These are phyloP conservation scores for Periplaneta americana DNA, from an alignment of 1,140 invertebrate species.

Conservation along the genomic window DNA sequence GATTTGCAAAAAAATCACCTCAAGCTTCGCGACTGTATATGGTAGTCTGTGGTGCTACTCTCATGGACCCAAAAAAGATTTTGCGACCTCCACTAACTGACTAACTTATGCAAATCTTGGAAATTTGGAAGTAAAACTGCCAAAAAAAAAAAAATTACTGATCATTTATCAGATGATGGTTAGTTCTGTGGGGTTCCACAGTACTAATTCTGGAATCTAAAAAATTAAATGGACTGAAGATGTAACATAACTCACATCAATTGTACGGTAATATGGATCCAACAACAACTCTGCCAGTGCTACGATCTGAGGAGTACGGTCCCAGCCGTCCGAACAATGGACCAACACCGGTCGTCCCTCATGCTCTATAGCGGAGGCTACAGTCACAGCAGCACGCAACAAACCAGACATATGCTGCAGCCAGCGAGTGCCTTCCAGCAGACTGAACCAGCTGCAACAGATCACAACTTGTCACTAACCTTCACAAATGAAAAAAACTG, in stretches of 20 bases:
- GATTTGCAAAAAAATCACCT: too few relatives aligned
- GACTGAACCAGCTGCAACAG: constrained; percentile 74
- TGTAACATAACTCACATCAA: constrained; percentile 55
- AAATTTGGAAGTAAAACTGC: too few relatives aligned
- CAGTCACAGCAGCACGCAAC: constrained; percentile 69
- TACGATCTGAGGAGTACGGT: constrained; percentile 91
- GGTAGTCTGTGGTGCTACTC: too few relatives aligned
- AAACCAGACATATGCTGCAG: constrained; percentile 82
- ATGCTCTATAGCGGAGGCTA: constrained; percentile 71
- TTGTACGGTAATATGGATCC: constrained; percentile 89
- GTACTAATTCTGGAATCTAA: too few relatives aligned
- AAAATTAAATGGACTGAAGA: too few relatives aligned
- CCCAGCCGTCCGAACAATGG: constrained; percentile 97
- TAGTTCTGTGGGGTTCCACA: too few relatives aligned
- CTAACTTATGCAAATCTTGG: too few relatives aligned
- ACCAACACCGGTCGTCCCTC: constrained; percentile 88
- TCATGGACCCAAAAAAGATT: too few relatives aligned
- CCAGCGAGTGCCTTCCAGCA: constrained; percentile 85
- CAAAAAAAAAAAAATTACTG: too few relatives aligned
- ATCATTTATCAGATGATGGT: too few relatives aligned
- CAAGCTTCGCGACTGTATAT: too few relatives aligned
- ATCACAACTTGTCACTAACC: background rate
- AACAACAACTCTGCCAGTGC: constrained; percentile 85
- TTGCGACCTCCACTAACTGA: too few relatives aligned
- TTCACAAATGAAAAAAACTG: background rate